Percentiles rank a stretch among this genome's conserved stretches.
These are phyloP conservation scores for Uropetala carovei DNA, from an alignment of 2,888 invertebrate species.

Conservation along the genomic window DNA sequence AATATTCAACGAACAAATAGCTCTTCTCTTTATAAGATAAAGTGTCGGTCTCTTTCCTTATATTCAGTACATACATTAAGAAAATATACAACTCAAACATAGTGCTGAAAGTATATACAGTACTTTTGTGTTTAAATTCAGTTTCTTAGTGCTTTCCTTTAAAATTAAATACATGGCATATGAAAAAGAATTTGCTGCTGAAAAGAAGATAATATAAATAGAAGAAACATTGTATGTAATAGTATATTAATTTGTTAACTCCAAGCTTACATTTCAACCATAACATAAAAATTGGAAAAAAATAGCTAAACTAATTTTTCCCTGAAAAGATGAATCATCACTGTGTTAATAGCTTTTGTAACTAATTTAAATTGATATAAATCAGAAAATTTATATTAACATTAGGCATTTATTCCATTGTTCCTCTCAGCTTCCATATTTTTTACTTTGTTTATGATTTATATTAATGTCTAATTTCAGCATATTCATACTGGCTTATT, in stretches of 20 bases:
- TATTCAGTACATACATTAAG: neutral
- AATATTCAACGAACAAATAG: neutral
- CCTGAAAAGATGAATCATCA: too few relatives aligned
- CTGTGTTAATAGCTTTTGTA: too few relatives aligned
- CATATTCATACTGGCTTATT: too few relatives aligned
- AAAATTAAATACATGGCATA: neutral
- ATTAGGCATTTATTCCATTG: too few relatives aligned
- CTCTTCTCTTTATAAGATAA: neutral
- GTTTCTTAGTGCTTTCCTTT: too few relatives aligned
- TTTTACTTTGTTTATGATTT: too few relatives aligned
- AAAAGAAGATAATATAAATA: neutral
- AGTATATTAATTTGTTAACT: neutral
- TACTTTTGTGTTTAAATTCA: neutral
- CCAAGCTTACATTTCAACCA: neutral
- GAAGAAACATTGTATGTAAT: neutral
- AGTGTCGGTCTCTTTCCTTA: neutral
- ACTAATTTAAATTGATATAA: too few relatives aligned
- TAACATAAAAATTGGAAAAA: neutral
- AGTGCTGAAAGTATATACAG: neutral
- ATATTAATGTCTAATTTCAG: too few relatives aligned
- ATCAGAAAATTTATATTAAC: too few relatives aligned
- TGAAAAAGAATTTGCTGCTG: neutral
- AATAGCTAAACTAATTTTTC: neutral
- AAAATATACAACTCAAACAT: neutral
- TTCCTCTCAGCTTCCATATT: too few relatives aligned